Evolutionary conservation across 2,888 invertebrate species (phyloP).

Genomic region (Eupithecia exiguata): DNA sequence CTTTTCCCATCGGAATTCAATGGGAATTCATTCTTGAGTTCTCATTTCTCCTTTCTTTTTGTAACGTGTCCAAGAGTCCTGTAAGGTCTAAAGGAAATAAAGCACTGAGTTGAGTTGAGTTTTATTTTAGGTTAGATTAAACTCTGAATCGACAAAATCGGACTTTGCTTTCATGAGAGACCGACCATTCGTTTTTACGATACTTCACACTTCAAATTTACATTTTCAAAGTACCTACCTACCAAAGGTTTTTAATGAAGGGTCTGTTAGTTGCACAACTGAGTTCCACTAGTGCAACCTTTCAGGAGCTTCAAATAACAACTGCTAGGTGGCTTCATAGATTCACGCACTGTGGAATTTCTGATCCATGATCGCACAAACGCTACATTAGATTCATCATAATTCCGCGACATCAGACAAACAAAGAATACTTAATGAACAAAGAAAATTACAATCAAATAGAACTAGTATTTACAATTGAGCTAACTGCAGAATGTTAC

Average conservation of each 20-base stretch:
- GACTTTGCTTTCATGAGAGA: background rate
- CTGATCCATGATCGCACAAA: too few species aligned
- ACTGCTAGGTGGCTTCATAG: background rate
- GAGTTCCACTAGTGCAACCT: background rate
- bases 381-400: too few species aligned
- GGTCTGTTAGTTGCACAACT: background rate
- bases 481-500: too few species aligned
- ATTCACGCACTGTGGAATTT: background rate
- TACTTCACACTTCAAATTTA: background rate
- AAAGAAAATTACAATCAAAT: too few species aligned
- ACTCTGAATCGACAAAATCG: background rate
- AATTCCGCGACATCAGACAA: too few species aligned
- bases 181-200: background rate
- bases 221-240: background rate
- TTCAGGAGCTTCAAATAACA: background rate
- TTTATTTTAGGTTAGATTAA: background rate
- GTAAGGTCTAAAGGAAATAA: too few species aligned
- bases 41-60: too few species aligned
- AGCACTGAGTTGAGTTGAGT: too few species aligned
- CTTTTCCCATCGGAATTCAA: background rate
- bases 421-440: too few species aligned
- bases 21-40: background rate
- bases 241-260: background rate
- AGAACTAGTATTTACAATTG: too few species aligned
- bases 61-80: too few species aligned